These are phyloP conservation scores for Thaumatotibia leucotreta DNA, from an alignment of 1,140 invertebrate species.

Conservation along the genomic window DNA sequence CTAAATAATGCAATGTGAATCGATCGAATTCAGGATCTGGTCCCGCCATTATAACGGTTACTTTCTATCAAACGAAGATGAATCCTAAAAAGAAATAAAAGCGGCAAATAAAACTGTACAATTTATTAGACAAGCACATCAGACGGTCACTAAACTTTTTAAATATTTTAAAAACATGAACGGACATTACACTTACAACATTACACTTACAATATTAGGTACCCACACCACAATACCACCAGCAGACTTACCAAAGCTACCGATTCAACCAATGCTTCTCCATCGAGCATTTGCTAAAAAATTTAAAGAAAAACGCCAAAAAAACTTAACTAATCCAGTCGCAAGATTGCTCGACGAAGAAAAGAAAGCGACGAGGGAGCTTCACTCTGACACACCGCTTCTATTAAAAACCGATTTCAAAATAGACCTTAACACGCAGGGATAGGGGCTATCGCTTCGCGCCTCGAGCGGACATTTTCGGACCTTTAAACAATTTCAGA, in stretches of 20 bases:
- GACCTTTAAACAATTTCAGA: conserved; percentile 61
- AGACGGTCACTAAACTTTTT: conserved; percentile 33
- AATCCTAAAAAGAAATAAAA: conserved; percentile 18
- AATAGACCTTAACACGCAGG: background rate
- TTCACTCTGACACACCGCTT: conserved; percentile 13
- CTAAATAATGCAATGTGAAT: no score
- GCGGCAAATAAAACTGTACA: conserved; percentile 18
- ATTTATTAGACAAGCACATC: conserved; percentile 30
- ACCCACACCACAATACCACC: conserved; percentile 19
- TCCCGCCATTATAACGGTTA: no score
- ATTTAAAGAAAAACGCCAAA: conserved; percentile 31
- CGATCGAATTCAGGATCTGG: no score
- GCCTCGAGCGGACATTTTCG: conserved; percentile 63
- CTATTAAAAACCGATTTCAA: conserved; percentile 1
- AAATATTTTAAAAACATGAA: conserved; percentile 30
- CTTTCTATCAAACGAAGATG: no score
- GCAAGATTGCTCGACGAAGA: conserved; percentile 45
- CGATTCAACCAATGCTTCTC: conserved; percentile 28
- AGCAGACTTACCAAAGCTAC: conserved; percentile 16
- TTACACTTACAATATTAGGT: conserved; percentile 40
- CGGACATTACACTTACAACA: conserved; percentile 32
- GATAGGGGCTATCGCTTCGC: conserved; percentile 30
- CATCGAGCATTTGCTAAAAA: conserved; percentile 41
- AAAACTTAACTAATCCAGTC: conserved; percentile 28
- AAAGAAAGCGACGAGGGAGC: conserved; percentile 21